Base-by-base conservation (phyloP, 2,888 invertebrate species). In the Prosapia bicincta region DNA sequence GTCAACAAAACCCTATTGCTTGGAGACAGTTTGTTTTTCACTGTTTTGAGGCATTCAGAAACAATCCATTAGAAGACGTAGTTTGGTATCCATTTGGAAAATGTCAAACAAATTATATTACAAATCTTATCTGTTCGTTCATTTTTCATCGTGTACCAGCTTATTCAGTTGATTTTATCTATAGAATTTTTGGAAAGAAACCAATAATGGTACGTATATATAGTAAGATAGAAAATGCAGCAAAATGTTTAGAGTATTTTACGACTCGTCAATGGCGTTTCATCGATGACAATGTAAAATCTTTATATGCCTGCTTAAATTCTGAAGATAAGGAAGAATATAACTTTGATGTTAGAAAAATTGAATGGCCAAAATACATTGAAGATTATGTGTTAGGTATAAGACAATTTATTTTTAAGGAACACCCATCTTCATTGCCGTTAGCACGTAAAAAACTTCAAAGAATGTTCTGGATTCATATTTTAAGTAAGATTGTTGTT, bases 401-500 rank as follows among this genome's bases (percentile, higher is more conserved):
- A 1, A 72, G 72, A 66, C 65, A 66, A 28, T 72, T 66, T 20
- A 65, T 66, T 20, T 66, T 72, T 23, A 72, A 72, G 28, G 65
- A 72, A 66, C 26, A 66, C 15, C 28, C 26, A 9, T 26, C 26
- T 24, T 28, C 72, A 30, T 66, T 72, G 20, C 66, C 28, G 20
- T 9, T 65, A 6, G 72, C 72, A 10, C 26, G 66, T 1, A 65
- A 7, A 28, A 65, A 66, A 5, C 72, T 65, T 10, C 65, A 26
- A 26, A 26, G 15, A 76, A 82, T 84, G 82, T 83, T 82, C 76
- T 82, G 81, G 81, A 78, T 85, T 75, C 84, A 85, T 78, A 82
- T 82, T 78, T 80, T 82, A 38, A 83, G 82, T 75, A 83, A 84
- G 78, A 76, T 84, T 76, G 78, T 84, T 72, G 78, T 83, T 15